Conservation (phyloP, 2,113 vertebrate species). For the Leptosomus discolor region DNA sequence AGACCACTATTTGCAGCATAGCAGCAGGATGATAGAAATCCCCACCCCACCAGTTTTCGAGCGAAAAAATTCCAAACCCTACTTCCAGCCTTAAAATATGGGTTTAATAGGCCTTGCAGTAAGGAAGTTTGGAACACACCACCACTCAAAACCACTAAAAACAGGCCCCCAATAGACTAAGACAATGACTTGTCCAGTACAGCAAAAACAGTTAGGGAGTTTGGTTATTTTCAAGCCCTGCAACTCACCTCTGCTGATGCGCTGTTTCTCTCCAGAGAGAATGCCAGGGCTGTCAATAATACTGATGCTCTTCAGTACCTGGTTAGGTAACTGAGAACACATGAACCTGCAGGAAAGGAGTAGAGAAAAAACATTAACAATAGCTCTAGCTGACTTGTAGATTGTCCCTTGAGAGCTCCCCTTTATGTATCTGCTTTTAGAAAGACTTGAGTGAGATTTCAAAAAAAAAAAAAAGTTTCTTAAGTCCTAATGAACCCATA, state of each 20-base stretch:
- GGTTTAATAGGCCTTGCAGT: neutral
- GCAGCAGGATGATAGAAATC: neutral
- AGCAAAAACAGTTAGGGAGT: neutral
- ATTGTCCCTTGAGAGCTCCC: neutral
- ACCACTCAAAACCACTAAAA: neutral
- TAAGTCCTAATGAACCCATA: neutral
- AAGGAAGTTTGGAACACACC: neutral
- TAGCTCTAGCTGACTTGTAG: neutral
- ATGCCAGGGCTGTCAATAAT: conserved; percentile 96
- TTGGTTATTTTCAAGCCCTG: neutral
- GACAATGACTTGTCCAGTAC: neutral
- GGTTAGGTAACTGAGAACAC: conserved; percentile 95
- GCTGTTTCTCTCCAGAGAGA: conserved; percentile 95
- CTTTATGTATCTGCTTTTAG: neutral
- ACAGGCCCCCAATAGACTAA: neutral
- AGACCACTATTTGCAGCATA: neutral
- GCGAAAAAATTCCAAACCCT: neutral
- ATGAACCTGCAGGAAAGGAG: conserved; percentile 83
- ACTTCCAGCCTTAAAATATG: neutral
- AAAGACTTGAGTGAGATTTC: neutral
- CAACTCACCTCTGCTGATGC: conserved; percentile 90
- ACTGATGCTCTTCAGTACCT: conserved; percentile 96
- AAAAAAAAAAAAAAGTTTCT: neutral
- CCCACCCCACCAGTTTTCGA: neutral
- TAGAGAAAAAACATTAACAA: neutral